A percentile compares a stretch with the other conserved stretches of the same genome.
These are phyloP conservation scores for Electrophaes corylata DNA, from an alignment of 2,888 invertebrate genomes.

Conservation along the genomic window DNA sequence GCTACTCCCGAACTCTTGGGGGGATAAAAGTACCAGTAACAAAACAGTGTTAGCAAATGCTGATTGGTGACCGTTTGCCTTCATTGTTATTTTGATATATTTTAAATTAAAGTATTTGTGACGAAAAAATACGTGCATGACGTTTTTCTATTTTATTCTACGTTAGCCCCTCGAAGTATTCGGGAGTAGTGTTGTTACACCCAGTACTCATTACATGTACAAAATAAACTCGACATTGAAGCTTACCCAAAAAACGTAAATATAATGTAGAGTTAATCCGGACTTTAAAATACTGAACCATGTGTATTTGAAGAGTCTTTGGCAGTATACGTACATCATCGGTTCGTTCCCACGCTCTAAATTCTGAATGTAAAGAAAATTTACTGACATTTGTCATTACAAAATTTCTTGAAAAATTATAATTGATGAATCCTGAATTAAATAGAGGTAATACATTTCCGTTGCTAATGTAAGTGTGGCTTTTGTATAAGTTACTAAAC, in stretches of 20 bases:
- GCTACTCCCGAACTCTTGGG: no score
- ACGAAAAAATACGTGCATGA: no score
- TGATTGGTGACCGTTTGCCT: no score
- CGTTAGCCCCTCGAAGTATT: no score
- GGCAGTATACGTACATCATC: neutral
- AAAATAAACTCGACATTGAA: neutral
- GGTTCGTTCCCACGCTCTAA: slow-evolving; percentile 41
- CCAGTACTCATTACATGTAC: neutral
- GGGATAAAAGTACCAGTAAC: no score
- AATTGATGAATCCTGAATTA: slow-evolving; percentile 57
- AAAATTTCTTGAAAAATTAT: slow-evolving; percentile 63
- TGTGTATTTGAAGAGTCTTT: slow-evolving; percentile 42
- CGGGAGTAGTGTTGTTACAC: no score
- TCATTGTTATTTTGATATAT: no score
- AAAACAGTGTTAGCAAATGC: no score
- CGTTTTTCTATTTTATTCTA: no score
- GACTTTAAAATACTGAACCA: slow-evolving; percentile 75
- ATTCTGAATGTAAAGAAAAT: slow-evolving; percentile 49
- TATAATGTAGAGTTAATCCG: slow-evolving; percentile 71
- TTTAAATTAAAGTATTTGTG: no score
- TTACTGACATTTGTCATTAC: slow-evolving; percentile 60
- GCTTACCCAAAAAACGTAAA: slow-evolving; percentile 65
- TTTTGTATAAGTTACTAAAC: slow-evolving; percentile 60
- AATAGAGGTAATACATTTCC: slow-evolving; percentile 53
- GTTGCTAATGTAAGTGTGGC: slow-evolving; percentile 50